Evolutionary conservation across 2,888 invertebrate genomes (phyloP), one percentile per base, ranked within the genome.

Genomic region (Lasius fuliginosus): DNA sequence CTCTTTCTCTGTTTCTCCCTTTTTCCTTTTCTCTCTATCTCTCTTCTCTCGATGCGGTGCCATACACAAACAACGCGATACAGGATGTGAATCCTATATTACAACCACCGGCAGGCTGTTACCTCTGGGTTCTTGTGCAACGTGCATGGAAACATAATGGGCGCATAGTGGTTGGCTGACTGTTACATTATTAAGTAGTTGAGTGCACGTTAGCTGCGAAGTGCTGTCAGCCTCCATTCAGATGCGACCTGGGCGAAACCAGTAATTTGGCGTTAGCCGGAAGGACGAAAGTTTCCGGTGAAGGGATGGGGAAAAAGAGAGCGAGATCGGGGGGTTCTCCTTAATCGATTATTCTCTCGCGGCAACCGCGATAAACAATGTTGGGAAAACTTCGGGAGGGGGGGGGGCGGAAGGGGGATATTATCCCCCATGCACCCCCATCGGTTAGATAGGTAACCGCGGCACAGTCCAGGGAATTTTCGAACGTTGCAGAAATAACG

Each of bases 171-270:
- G 92, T 92, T 89, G 90, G 91, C 91, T 91, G 93, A 92, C 93
- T 93, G 92, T 92, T 93, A 92, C 93, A 92, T 93, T 93, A 93
- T 93, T 93, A 93, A 93, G 93, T 93, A 93, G 93, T 93, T 92
- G 93, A 93, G 93, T 92, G 92, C 93, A 91, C 93, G 92, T 92
- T 92, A 92, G 90, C 90, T 86, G 90, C 91, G 90, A 92, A 93
- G 93, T 92, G 92, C 92, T 91, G 93, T 93, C 93, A 92, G 92
- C 89, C 89, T 92, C 92, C 88, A 93, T 93, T 89, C 93, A 90
- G 91, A 89, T 76, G 83, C 86, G 87, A 64, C 75, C 76, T 76
- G 58, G 74, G 86, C 86, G 85, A 88, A 91, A 87, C 86, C 89
- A 85, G 87, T 82, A 88, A 87, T 90, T 89, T 86, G 74, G 62